Evolutionary conservation across 2,113 vertebrate genomes (phyloP).

Genomic region (Cettia cetti): DNA sequence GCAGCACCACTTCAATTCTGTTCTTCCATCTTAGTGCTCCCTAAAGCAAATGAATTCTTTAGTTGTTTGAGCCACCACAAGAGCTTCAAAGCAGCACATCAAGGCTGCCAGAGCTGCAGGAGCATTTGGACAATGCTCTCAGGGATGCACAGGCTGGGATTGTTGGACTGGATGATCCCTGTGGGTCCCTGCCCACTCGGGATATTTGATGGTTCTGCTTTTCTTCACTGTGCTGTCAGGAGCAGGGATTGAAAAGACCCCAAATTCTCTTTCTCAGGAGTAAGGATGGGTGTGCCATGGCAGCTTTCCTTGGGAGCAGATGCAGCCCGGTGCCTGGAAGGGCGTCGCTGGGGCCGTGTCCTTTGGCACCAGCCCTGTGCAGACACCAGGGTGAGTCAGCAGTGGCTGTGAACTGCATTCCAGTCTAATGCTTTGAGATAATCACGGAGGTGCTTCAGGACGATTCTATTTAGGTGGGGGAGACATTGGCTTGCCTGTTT

Average conservation of each 20-base stretch:
- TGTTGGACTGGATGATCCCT: not conserved
- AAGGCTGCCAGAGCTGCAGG: not conserved
- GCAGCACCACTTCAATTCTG: not conserved
- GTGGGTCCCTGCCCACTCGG: not conserved
- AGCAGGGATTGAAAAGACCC: rapidly evolving
- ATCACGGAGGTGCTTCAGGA: not conserved
- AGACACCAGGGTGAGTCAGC: constrained; percentile 32
- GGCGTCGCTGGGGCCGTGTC: not conserved
- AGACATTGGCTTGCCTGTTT: not conserved
- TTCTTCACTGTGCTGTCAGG: not conserved
- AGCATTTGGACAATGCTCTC: not conserved
- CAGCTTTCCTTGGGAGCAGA: not conserved
- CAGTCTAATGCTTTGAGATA: not conserved
- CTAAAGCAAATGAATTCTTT: not conserved
- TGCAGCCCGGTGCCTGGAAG: not conserved
- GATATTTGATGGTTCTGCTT: not conserved
- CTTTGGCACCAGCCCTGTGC: not conserved
- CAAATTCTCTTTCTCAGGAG: rapidly evolving
- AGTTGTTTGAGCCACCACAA: not conserved
- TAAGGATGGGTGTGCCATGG: rapidly evolving
- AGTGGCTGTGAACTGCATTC: not conserved
- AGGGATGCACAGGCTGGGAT: not conserved
- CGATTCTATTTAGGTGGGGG: not conserved
- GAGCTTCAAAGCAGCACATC: not conserved
- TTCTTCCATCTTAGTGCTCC: not conserved